phyloP scores from a whole-genome alignment of 2,113 vertebrate genomes.

The Menidia beryllina region DNA sequence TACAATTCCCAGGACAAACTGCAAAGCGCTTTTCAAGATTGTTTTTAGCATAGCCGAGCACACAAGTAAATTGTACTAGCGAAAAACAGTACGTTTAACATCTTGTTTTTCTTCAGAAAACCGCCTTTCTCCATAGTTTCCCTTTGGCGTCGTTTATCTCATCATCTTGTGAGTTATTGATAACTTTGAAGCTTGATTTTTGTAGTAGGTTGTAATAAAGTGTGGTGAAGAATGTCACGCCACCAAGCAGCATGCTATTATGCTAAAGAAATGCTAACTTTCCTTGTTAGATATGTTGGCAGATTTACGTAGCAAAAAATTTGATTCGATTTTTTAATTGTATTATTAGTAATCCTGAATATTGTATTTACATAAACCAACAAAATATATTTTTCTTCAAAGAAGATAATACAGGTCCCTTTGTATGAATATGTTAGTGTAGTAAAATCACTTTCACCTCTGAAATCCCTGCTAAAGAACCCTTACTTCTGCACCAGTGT shows the following conservation, averaged over 20 bases:
- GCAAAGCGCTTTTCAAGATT: constrained; percentile 43
- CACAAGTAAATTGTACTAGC: constrained; percentile 33
- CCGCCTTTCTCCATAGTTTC: not conserved
- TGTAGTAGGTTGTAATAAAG: not conserved
- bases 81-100: not conserved
- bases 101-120: not conserved
- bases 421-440: no score
- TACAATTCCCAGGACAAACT: constrained; percentile 69
- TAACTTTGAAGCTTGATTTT: not conserved
- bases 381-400: no score
- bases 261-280: constrained; percentile 52
- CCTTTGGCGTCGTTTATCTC: not conserved
- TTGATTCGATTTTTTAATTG: not conserved
- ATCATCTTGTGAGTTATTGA: constrained; percentile 25
- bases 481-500: no score
- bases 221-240: not conserved
- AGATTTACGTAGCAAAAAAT: no score
- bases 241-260: constrained; percentile 25
- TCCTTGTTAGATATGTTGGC: not conserved
- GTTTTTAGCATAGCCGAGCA: constrained; percentile 75
- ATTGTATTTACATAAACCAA: not conserved
- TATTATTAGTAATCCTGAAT: not conserved
- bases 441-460: no score
- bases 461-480: no score
- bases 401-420: no score